These are phyloP conservation scores for Ormyrus rosae DNA, from an alignment of 2,888 invertebrate species.

Conservation along the genomic window DNA sequence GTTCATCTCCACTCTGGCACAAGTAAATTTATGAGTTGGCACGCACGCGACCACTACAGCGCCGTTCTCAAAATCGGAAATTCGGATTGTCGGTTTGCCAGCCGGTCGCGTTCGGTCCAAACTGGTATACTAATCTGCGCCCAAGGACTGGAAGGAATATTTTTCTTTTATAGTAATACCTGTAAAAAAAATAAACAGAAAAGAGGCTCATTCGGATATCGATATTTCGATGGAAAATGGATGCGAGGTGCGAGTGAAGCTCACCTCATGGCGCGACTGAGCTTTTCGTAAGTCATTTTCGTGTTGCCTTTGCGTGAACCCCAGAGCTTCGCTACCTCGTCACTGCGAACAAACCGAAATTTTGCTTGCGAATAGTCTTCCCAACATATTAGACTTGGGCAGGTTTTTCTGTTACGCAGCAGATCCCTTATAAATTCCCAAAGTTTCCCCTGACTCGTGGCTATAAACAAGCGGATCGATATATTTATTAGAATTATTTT, in stretches of 20 bases:
- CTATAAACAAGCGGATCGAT: conserved; percentile 58
- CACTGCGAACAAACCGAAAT: conserved; percentile 92
- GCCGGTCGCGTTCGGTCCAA: conserved; percentile 87
- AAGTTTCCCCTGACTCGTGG: conserved; percentile 76
- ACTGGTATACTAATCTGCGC: conserved; percentile 87
- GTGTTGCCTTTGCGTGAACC: conserved; percentile 90
- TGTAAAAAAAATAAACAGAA: conserved; percentile 62
- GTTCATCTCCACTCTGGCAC: conserved; percentile 38
- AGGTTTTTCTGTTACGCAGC: conserved; percentile 84
- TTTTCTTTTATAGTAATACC: conserved; percentile 88
- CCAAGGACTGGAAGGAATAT: conserved; percentile 87
- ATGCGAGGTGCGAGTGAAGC: conserved; percentile 20
- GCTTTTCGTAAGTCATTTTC: conserved; percentile 94
- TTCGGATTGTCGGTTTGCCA: conserved; percentile 84
- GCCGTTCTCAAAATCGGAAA: conserved; percentile 68
- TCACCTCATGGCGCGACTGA: conserved; percentile 91
- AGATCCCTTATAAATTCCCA: conserved; percentile 93
- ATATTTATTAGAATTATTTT: not conserved
- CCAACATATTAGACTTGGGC: conserved; percentile 91
- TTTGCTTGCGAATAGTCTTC: conserved; percentile 89
- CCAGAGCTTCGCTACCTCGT: conserved; percentile 91
- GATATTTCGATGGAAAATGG: not conserved
- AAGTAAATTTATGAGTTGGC: conserved; percentile 47
- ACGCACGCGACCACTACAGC: conserved; percentile 37
- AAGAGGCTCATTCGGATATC: not conserved